phyloP scores from a whole-genome alignment of 2,113 vertebrate genomes.

The Campylomormyrus numenius region DNA sequence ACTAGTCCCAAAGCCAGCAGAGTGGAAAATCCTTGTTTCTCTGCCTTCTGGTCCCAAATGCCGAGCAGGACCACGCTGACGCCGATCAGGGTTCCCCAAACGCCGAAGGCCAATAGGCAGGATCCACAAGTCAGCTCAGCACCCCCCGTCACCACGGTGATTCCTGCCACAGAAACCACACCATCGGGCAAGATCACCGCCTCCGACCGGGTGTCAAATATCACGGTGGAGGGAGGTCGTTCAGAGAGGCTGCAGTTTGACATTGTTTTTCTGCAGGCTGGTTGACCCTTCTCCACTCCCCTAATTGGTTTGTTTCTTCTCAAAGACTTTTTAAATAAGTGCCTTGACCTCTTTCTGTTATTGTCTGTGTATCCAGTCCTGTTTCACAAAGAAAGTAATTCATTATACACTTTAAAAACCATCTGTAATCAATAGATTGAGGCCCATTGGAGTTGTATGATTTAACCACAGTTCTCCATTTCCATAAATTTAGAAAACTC shows the following conservation, averaged over 20 bases:
- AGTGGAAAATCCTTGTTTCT: constrained; percentile 32
- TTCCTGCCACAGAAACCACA: constrained; percentile 57
- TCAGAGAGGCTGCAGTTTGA: constrained; percentile 43
- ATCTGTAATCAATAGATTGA: background rate
- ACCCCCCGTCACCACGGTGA: constrained; percentile 62
- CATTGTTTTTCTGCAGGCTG: constrained; percentile 37
- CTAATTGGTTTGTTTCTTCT: background rate
- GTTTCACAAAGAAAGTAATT: constrained; percentile 13
- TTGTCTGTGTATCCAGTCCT: background rate
- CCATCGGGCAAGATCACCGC: constrained; percentile 51
- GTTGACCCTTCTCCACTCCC: background rate
- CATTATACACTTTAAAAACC: background rate
- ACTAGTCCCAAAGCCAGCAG: constrained; percentile 55
- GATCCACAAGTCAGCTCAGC: constrained; percentile 60
- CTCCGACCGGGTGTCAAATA: constrained; percentile 52
- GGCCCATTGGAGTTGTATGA: background rate
- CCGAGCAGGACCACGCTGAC: constrained; percentile 57
- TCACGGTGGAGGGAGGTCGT: constrained; percentile 41
- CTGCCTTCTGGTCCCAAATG: constrained; percentile 48
- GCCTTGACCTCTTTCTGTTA: background rate
- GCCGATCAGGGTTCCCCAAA: constrained; percentile 60
- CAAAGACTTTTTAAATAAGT: background rate
- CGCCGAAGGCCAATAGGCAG: constrained; percentile 59
- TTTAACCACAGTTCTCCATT: background rate
- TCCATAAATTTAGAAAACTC: background rate